Evolutionary conservation across 2,888 invertebrate genomes (phyloP).

Genomic region (Mechanitis messenoides): DNA sequence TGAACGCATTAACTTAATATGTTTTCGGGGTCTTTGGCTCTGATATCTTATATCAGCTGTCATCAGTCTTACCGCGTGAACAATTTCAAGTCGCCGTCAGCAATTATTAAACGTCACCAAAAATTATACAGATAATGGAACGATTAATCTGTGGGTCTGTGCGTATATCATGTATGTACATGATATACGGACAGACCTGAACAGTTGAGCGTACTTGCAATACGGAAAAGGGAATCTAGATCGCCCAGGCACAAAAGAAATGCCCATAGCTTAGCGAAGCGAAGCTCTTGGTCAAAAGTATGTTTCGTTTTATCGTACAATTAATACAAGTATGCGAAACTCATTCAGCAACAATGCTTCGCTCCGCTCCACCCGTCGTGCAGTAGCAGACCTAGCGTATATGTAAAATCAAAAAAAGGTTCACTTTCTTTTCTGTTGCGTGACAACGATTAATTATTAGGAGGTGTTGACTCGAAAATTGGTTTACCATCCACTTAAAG

Average conservation of each 20-base stretch:
- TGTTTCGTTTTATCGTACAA: too few species aligned
- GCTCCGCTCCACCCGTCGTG: too few species aligned
- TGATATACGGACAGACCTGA: constrained; percentile 52
- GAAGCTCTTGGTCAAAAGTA: too few species aligned
- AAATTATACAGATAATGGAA: constrained; percentile 55
- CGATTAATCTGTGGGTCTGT: constrained; percentile 49
- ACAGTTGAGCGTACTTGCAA: constrained; percentile 49
- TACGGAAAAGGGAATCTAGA: constrained; percentile 40
- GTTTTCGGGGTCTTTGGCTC: constrained; percentile 28
- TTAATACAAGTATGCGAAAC: too few species aligned
- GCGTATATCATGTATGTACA: constrained; percentile 29
- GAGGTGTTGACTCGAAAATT: constrained; percentile 73
- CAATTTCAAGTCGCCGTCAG: constrained; percentile 53
- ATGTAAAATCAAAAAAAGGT: constrained; percentile 62
- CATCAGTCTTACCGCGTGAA: constrained; percentile 56
- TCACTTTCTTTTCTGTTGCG: constrained; percentile 65
- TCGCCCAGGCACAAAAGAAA: constrained; percentile 55
- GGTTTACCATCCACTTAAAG: constrained; percentile 53
- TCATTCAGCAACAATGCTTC: too few species aligned
- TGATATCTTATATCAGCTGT: constrained; percentile 57
- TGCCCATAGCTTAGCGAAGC: constrained; percentile 13
- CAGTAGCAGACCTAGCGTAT: constrained; percentile 38
- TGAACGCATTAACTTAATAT: constrained; percentile 24
- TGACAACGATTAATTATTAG: constrained; percentile 67
- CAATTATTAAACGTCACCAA: constrained; percentile 66